Percentiles rank a stretch among this genome's conserved stretches.
Evolutionary conservation across 2,113 vertebrate species (phyloP).

Genomic region (Aix galericulata): DNA sequence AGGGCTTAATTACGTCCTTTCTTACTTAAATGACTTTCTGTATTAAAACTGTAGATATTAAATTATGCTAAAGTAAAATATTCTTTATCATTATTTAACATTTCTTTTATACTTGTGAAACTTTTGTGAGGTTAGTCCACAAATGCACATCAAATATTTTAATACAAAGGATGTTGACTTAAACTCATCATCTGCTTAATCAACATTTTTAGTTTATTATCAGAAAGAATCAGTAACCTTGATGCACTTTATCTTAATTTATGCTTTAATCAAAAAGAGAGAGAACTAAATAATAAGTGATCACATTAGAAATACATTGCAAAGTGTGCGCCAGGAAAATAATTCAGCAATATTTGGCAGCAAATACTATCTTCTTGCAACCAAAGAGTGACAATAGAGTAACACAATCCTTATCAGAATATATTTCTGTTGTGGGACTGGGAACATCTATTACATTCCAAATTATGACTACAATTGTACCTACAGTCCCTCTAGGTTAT

Average conservation of each 20-base stretch:
- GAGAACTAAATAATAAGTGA: constrained; percentile 43
- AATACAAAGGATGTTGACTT: constrained; percentile 64
- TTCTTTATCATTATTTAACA: constrained; percentile 38
- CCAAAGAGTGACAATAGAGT: not conserved
- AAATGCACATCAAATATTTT: constrained; percentile 73
- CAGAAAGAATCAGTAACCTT: constrained; percentile 62
- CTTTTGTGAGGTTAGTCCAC: constrained; percentile 34
- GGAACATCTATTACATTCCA: not conserved
- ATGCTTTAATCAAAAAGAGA: constrained; percentile 58
- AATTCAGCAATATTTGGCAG: constrained; percentile 17
- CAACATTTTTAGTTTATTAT: constrained; percentile 64
- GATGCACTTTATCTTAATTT: constrained; percentile 62
- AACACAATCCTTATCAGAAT: not conserved
- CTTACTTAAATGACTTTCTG: constrained; percentile 72
- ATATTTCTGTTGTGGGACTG: not conserved
- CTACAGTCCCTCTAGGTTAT: not conserved
- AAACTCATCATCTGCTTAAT: constrained; percentile 70
- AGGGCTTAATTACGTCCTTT: constrained; percentile 74
- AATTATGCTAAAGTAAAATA: constrained; percentile 58
- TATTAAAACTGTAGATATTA: constrained; percentile 66
- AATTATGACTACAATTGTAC: not conserved
- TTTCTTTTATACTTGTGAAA: constrained; percentile 52
- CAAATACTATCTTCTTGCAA: not conserved
- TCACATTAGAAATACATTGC: constrained; percentile 31
- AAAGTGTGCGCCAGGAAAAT: constrained; percentile 26